Conservation (phyloP, 2,888 invertebrate genomes). For the Bellardia pandia region DNA sequence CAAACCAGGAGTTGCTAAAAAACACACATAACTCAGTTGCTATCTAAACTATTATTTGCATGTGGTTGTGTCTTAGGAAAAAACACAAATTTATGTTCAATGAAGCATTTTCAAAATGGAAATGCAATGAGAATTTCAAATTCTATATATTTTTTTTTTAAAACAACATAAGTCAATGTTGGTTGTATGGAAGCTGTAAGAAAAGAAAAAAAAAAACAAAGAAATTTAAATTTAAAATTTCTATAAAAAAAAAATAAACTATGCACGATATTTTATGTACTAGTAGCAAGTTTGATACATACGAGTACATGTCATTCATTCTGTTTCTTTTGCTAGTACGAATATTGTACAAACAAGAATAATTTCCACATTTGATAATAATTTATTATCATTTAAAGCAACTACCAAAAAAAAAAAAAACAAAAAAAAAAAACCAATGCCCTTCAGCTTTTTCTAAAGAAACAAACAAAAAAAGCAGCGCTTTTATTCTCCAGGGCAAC, state of each 20-base stretch:
- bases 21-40: slow-evolving; percentile 19
- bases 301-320: background rate
- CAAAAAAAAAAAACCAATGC: slow-evolving; percentile 46
- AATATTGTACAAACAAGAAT: background rate
- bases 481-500: slow-evolving; percentile 63
- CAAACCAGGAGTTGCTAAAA: background rate
- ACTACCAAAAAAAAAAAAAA: slow-evolving; percentile 2
- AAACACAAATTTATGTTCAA: slow-evolving; percentile 35
- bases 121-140: slow-evolving; percentile 39
- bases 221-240: slow-evolving; percentile 25
- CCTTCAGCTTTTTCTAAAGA: slow-evolving; percentile 25
- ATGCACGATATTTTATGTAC: slow-evolving; percentile 28
- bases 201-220: background rate
- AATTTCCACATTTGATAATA: slow-evolving; percentile 60
- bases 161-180: slow-evolving; percentile 59
- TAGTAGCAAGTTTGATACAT: background rate
- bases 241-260: slow-evolving; percentile 36
- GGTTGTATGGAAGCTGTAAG: slow-evolving; percentile 19
- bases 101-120: slow-evolving; percentile 44
- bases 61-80: background rate
- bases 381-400: slow-evolving; percentile 66
- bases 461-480: slow-evolving; percentile 7
- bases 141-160: background rate
- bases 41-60: slow-evolving; percentile 11
- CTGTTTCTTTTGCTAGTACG: background rate